Evolutionary conservation across 2,797 vertebrate species (phyloP).

Genomic region (Eremophila alpestris): DNA sequence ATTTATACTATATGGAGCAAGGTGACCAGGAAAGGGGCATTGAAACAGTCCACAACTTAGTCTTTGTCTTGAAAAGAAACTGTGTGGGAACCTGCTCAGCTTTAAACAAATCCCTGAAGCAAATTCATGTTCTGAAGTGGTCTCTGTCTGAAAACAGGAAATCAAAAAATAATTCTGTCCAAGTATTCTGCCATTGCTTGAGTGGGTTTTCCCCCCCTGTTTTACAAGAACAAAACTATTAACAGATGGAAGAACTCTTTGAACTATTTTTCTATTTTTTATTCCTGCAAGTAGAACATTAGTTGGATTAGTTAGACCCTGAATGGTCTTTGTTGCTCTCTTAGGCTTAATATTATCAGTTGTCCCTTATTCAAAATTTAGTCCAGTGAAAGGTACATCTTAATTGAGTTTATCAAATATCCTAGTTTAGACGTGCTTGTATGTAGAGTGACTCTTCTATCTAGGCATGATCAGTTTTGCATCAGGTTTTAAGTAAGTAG

Average conservation of each 20-base stretch:
- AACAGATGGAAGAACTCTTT: background rate
- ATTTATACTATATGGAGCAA: background rate
- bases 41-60: background rate
- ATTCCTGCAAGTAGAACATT: background rate
- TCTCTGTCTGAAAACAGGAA: background rate
- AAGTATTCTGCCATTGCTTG: background rate
- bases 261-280: background rate
- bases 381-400: background rate
- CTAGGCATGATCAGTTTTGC: background rate
- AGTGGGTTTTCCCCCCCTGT: accelerated
- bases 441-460: background rate
- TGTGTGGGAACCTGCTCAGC: background rate
- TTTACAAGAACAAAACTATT: background rate
- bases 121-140: background rate
- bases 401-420: background rate
- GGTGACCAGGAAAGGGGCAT: background rate
- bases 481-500: background rate
- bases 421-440: background rate
- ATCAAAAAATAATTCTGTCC: background rate
- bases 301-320: background rate
- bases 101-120: background rate
- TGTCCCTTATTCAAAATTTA: background rate
- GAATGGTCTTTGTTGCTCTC: background rate
- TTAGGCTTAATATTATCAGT: background rate
- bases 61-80: background rate